Conservation (phyloP, 2,888 invertebrate genomes). For the Catocala nupta region DNA sequence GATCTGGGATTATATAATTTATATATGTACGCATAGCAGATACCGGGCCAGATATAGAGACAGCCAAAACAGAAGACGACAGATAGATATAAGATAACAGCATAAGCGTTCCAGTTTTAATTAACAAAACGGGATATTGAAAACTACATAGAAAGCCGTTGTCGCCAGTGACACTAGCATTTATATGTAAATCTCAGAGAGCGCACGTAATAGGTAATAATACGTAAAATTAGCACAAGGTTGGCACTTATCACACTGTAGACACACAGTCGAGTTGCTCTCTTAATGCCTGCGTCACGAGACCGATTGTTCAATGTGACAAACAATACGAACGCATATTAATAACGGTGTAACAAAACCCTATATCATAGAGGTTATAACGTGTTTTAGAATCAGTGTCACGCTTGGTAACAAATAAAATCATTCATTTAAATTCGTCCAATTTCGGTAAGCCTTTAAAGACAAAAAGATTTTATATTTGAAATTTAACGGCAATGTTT, state of each 20-base stretch:
- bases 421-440: no score
- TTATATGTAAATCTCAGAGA: slow-evolving; percentile 20
- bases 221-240: slow-evolving; percentile 73
- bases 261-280: slow-evolving; percentile 31
- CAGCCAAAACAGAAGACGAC: no score
- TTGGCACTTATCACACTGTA: slow-evolving; percentile 59
- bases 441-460: no score
- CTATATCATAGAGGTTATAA: not conserved
- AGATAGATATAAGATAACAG: no score
- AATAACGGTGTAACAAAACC: not conserved
- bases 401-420: no score
- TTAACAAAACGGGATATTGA: not conserved
- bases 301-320: slow-evolving; percentile 38
- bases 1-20: no score
- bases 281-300: slow-evolving; percentile 58
- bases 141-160: not conserved
- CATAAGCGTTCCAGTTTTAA: no score
- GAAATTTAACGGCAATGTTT: no score
- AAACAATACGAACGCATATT: slow-evolving; percentile 38
- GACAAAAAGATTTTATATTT: no score
- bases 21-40: no score
- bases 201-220: slow-evolving; percentile 60
- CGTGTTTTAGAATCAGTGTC: no score
- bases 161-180: not conserved
- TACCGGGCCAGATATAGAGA: no score